Evolutionary conservation across 1,140 invertebrate species (phyloP), one percentile per base, ranked within the genome.

Genomic region (Kradibia gibbosae): DNA sequence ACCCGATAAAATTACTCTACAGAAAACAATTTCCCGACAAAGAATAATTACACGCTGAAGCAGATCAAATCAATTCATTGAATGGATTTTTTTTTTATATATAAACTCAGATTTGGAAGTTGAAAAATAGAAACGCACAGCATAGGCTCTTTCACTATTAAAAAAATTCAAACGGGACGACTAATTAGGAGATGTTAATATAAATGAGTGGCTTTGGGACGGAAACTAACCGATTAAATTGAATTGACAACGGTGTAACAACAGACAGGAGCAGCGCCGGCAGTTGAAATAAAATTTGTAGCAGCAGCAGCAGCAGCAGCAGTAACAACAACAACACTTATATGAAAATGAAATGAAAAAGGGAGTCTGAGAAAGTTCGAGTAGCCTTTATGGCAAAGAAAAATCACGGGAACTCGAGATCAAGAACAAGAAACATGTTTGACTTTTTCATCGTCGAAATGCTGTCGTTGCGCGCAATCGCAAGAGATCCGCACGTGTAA

Each of bases 371-470:
- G 62, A 67, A 67, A 67, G 62, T 67, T 67, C 34, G 28, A 34
- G 62, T 36, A 67, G 62, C 62, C 39, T 67, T 39, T 67, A 67
- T 8, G 34, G 13, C 62, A 4, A 36, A 39, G 62, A 67, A 65
- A 67, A 67, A 67, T 67, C 62, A 67, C 34, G 3, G 62, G 34
- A 39, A 67, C 62, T 67, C 62, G 17, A 67, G 34, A 15, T 39
- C 62, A 36, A 65, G 34, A 67, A 39, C 28, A 39, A 67, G 62
- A 67, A 67, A 67, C 62, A 39, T 67, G 62, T 67, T 67, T 67
- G 34, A 67, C 34, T 67, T 67, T 72, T 72, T 72, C 70, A 72
- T 72, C 70, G 42, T 72, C 42, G 70, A 72, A 72, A 72, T 72
- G 25, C 70, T 72, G 70, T 72, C 70, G 45, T 72, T 48, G 42